phyloP scores from a whole-genome alignment of 2,113 vertebrate species.

The Telmatochromis sp. region DNA sequence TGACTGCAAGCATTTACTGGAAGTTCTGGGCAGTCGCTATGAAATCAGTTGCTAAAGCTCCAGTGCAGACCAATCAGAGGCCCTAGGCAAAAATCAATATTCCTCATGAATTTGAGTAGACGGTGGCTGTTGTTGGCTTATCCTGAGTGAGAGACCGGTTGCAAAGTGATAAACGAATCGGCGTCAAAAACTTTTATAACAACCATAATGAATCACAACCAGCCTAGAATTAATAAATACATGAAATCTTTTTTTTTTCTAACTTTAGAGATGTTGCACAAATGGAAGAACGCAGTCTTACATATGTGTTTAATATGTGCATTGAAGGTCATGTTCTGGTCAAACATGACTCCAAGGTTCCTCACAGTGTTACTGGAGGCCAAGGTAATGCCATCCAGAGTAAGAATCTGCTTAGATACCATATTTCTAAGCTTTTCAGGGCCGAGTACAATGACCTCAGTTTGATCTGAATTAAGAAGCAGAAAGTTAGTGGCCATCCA shows the following conservation, averaged over 20 bases:
- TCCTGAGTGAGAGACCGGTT: neutral
- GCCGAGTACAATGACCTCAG: too few relatives aligned
- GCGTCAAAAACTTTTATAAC: fast-evolving
- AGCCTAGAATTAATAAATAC: neutral
- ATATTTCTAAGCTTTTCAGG: too few relatives aligned
- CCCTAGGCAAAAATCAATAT: neutral
- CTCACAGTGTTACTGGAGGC: neutral
- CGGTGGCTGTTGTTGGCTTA: neutral
- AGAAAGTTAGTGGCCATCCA: too few relatives aligned
- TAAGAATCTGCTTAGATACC: fast-evolving
- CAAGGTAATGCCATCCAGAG: neutral
- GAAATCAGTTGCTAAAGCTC: neutral
- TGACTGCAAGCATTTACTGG: neutral
- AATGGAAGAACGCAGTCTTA: neutral
- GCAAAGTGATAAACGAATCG: neutral
- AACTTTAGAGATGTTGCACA: neutral
- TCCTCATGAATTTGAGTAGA: neutral
- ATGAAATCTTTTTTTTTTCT: neutral
- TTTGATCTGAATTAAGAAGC: too few relatives aligned
- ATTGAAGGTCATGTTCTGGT: neutral
- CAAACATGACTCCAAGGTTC: neutral
- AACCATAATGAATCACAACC: neutral
- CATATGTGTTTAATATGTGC: neutral
- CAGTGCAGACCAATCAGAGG: neutral
- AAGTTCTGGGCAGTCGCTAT: neutral